Percentiles rank a stretch among this genome's conserved stretches.
Evolutionary conservation across 2,888 invertebrate species (phyloP).

Genomic region (Pollenia labialis): DNA sequence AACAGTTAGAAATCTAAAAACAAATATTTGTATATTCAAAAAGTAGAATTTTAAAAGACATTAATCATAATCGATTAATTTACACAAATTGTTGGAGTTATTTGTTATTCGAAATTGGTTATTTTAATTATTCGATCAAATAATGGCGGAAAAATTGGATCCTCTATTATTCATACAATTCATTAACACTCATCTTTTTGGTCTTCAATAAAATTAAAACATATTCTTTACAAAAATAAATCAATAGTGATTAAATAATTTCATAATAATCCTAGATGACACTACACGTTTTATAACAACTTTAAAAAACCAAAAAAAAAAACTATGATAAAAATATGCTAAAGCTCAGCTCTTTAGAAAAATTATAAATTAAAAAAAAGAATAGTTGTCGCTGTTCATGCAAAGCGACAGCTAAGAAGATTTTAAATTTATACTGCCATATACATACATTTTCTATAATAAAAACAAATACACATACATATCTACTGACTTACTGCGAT

Average conservation of each 20-base stretch:
- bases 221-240: background rate
- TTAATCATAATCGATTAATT: too few species aligned
- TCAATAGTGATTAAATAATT: constrained; percentile 59
- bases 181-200: too few species aligned
- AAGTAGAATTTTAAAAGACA: too few species aligned
- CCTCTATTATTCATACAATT: too few species aligned
- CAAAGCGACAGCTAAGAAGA: constrained; percentile 53
- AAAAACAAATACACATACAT: background rate
- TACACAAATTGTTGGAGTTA: too few species aligned
- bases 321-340: constrained; percentile 3
- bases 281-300: constrained; percentile 36
- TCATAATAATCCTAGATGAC: constrained; percentile 59
- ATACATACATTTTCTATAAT: background rate
- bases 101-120: too few species aligned
- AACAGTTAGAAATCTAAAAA: too few species aligned
- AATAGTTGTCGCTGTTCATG: constrained; percentile 52
- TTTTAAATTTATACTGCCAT: constrained; percentile 33
- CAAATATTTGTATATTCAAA: too few species aligned
- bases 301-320: background rate
- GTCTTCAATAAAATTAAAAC: background rate
- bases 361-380: constrained; percentile 51
- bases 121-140: too few species aligned
- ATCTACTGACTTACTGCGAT: background rate
- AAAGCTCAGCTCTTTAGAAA: constrained; percentile 18
- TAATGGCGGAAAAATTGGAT: too few species aligned